These are phyloP conservation scores for Trachelus stipa DNA, from an alignment of 2,888 invertebrate species.

Conservation along the genomic window DNA sequence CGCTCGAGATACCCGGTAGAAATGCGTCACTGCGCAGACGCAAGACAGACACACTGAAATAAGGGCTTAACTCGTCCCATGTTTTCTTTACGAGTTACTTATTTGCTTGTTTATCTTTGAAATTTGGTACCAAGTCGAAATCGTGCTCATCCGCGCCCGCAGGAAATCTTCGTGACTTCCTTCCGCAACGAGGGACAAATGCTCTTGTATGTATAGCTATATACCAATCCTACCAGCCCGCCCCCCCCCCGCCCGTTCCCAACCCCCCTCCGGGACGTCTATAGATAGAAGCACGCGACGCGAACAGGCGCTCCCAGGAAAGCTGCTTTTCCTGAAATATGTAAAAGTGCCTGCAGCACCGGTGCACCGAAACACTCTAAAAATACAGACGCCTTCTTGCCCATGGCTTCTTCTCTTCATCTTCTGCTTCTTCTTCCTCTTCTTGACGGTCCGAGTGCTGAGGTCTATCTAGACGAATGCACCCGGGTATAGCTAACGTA, in stretches of 20 bases:
- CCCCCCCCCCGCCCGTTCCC: not conserved
- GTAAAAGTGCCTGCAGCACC: conserved; percentile 49
- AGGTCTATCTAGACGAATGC: conserved; percentile 1
- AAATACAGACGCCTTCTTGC: conserved; percentile 43
- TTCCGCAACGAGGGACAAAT: conserved; percentile 33
- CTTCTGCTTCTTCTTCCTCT: conserved; percentile 22
- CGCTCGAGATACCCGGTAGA: not conserved
- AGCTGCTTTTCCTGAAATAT: conserved; percentile 57
- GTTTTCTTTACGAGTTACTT: not conserved
- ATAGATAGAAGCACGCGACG: conserved; percentile 31
- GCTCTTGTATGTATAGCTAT: not conserved
- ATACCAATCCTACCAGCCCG: not conserved
- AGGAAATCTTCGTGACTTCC: conserved; percentile 30
- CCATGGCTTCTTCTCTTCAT: conserved; percentile 14
- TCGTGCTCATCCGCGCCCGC: conserved; percentile 6
- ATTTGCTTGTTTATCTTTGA: not conserved
- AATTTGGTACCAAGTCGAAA: not conserved
- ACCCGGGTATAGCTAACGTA: not conserved
- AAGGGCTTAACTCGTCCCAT: not conserved
- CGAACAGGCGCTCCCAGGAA: conserved; percentile 17
- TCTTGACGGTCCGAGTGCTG: conserved; percentile 7
- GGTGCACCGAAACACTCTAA: conserved; percentile 38
- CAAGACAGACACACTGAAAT: too few relatives aligned
- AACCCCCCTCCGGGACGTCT: conserved; percentile 16
- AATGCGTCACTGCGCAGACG: not conserved